phyloP scores from a whole-genome alignment of 1,140 invertebrate genomes.

The Heterodera carotae region DNA sequence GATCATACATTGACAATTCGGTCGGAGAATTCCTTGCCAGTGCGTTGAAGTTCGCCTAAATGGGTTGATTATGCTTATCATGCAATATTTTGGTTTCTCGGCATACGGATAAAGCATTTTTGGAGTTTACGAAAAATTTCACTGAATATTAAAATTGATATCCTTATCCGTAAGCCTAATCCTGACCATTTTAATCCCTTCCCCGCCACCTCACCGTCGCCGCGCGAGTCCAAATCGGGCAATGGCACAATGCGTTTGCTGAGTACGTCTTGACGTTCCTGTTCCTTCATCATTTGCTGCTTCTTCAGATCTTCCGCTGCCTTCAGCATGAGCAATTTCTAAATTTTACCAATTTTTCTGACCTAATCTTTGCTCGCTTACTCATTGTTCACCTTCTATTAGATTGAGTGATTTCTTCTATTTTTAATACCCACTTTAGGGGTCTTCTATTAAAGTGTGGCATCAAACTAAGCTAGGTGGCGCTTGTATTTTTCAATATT shows the following conservation, averaged over 20 bases:
- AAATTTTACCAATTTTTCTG: not conserved
- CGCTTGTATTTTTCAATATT: too few relatives aligned
- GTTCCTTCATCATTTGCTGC: conserved; percentile 95
- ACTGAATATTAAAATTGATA: too few relatives aligned
- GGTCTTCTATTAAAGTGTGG: too few relatives aligned
- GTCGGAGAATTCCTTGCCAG: conserved; percentile 89
- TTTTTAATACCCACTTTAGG: too few relatives aligned
- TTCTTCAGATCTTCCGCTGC: conserved; percentile 98
- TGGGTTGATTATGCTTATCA: too few relatives aligned
- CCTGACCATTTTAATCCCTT: not conserved
- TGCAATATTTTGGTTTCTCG: too few relatives aligned
- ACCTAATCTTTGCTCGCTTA: too few relatives aligned
- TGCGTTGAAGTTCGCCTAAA: conserved; percentile 83
- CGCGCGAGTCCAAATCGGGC: conserved; percentile 18
- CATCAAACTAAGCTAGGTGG: too few relatives aligned
- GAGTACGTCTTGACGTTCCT: conserved; percentile 93
- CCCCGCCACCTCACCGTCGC: not conserved
- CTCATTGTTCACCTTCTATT: too few relatives aligned
- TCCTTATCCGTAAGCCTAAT: too few relatives aligned
- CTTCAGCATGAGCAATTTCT: conserved; percentile 94
- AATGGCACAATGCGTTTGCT: conserved; percentile 72
- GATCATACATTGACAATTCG: conserved; percentile 74
- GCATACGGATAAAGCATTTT: too few relatives aligned
- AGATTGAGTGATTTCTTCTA: too few relatives aligned
- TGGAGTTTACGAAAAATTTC: not conserved